Percentiles rank a stretch among this genome's conserved stretches.
Conservation (phyloP, 2,888 invertebrate species). For the Ochropleura plecta region DNA sequence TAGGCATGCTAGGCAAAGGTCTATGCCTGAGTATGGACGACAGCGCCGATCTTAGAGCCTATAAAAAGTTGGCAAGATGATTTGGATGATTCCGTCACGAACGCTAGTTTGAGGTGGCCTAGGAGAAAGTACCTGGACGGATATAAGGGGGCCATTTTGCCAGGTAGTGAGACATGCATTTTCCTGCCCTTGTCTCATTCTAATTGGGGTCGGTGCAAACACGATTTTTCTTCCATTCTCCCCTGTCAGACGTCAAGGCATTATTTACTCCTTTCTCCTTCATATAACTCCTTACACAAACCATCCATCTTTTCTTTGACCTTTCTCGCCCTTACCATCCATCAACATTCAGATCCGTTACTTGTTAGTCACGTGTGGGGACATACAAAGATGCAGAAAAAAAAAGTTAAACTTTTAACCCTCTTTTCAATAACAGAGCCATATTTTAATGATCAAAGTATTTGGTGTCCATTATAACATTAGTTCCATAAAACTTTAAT, state of each 20-base stretch:
- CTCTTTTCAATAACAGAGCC: background rate
- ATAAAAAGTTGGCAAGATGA: background rate
- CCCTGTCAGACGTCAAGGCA: no score
- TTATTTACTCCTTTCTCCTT: no score
- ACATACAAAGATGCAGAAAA: background rate
- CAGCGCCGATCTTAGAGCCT: background rate
- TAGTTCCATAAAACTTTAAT: background rate
- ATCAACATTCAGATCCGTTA: no score
- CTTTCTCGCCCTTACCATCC: no score
- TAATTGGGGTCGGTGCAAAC: no score
- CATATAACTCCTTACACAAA: no score
- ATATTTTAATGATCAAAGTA: background rate
- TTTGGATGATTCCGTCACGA: background rate
- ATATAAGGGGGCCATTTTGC: background rate
- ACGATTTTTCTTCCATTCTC: no score
- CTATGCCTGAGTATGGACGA: background rate
- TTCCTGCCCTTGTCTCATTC: no score
- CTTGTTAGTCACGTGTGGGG: background rate
- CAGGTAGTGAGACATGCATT: background rate
- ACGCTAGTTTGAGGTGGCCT: background rate
- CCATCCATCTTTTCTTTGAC: no score
- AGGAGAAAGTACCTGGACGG: background rate
- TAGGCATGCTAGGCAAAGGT: background rate
- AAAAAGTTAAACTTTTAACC: background rate
- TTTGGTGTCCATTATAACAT: slow-evolving; percentile 1